phyloP scores from a whole-genome alignment of 92 coral and sea anemone species.

The Galaxea fascicularis region DNA sequence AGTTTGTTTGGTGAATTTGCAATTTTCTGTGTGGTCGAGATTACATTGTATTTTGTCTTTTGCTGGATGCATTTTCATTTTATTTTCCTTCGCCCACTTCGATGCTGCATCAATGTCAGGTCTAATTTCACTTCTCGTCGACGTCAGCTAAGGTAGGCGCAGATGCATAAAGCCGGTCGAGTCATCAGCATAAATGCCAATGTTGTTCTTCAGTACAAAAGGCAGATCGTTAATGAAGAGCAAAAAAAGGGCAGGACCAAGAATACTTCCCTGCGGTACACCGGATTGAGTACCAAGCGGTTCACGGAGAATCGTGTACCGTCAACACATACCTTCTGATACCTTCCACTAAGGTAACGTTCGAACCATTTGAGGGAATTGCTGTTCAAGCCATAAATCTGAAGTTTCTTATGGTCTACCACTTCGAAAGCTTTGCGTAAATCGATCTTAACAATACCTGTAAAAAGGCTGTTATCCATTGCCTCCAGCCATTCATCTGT shows the following conservation, averaged over 20 bases:
- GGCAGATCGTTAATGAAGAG: slow-evolving; percentile 31
- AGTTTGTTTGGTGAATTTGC: no score
- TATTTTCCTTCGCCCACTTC: no score
- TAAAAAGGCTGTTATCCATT: slow-evolving; percentile 2
- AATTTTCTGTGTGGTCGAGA: no score
- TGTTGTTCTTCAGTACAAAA: slow-evolving; percentile 7
- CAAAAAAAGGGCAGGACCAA: background rate
- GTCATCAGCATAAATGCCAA: slow-evolving; percentile 46
- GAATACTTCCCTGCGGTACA: background rate
- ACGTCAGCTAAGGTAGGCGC: background rate
- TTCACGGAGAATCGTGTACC: background rate
- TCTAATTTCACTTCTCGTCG: slow-evolving; percentile 5
- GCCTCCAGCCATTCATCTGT: slow-evolving; percentile 32
- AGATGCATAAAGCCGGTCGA: slow-evolving; percentile 31
- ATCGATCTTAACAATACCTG: slow-evolving; percentile 2
- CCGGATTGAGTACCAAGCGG: slow-evolving; percentile 11
- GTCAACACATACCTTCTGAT: background rate
- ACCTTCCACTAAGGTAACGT: slow-evolving; percentile 1
- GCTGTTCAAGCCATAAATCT: background rate
- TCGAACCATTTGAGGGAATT: background rate
- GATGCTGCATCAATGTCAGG: no score
- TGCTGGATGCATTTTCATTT: no score
- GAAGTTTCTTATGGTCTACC: slow-evolving; percentile 4
- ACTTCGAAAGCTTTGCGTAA: slow-evolving; percentile 22
- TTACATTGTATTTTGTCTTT: no score